Evolutionary conservation across 2,113 vertebrate genomes (phyloP), one percentile per base, ranked within the genome.

Genomic region (Chionodraco myersi): DNA sequence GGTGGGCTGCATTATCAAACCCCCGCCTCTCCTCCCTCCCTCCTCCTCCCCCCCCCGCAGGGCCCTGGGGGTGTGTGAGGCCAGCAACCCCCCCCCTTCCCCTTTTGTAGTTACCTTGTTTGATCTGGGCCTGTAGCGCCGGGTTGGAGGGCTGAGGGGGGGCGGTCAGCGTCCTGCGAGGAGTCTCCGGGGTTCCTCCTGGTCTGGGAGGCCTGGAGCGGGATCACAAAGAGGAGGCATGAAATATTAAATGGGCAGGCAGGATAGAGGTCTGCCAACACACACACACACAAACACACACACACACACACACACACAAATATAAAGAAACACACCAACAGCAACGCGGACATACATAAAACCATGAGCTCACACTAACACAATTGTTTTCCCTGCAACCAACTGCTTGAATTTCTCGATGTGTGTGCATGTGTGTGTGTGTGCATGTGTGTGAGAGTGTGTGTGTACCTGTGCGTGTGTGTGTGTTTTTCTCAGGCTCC

Each of bases 31-130:
- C 41, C 48, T 67, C 75, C 84, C 68, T 14, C 62, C 70, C 18
- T 14, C 7, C n/a, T n/a, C n/a, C n/a, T n/a, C n/a, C n/a, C n/a
- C 41, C 5, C 85, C n/a, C n/a, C 3, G 30, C 30, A 84, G 75
- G 73, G 84, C 83, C 89, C 88, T 66, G 47, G 75, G 88, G 83
- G 72, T 80, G 88, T 79, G 80, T 41, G 66, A 81, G 87, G 83
- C 51, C 12, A 88, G 89, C 70, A 80, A 72, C 85, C 88, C 84
- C 85, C 18, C 80, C 73, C 85, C 88, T 82, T 84, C n/a, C 66
- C 81, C 84, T 90, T 94, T 91, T 94, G 93, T 93, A 92, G 88
- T 96, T 96, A 99, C 98, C 98, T 98, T 99, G 98, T 92, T 99
- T 99, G 93, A 99, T 99, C 86, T 98, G 97, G 73, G 96, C 97